These are phyloP conservation scores for Coenonympha glycerion DNA, from an alignment of 2,888 invertebrate species.

Conservation along the genomic window DNA sequence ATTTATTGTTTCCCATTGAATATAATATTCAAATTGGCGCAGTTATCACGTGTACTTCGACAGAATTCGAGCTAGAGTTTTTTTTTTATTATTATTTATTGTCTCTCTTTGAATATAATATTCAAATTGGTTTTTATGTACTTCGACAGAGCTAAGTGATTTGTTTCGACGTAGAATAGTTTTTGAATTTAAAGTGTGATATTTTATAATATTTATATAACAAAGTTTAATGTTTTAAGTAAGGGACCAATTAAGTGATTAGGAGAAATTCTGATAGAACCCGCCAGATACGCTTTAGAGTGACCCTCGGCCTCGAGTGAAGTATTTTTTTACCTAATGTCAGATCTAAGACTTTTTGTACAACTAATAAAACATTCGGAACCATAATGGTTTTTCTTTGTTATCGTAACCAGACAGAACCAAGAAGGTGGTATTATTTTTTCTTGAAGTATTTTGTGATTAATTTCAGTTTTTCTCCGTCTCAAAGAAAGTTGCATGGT, in stretches of 20 bases:
- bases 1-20: constrained; percentile 74
- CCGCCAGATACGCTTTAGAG: constrained; percentile 53
- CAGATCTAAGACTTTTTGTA: constrained; percentile 56
- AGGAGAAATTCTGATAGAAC: constrained; percentile 72
- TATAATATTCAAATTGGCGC: constrained; percentile 71
- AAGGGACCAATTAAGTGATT: constrained; percentile 75
- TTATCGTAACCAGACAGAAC: constrained; percentile 50
- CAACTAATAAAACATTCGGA: constrained; percentile 55
- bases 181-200: constrained; percentile 76
- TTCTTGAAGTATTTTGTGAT: constrained; percentile 27
- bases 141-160: constrained; percentile 71
- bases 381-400: constrained; percentile 56
- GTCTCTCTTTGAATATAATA: constrained; percentile 68
- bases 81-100: constrained; percentile 73
- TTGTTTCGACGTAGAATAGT: constrained; percentile 70
- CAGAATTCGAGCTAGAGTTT: constrained; percentile 40
- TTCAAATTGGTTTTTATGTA: constrained; percentile 73
- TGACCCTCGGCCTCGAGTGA: constrained; percentile 47
- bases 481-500: constrained; percentile 57
- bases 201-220: constrained; percentile 76
- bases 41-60: constrained; percentile 73
- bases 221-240: constrained; percentile 73
- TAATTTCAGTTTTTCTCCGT: constrained; percentile 67
- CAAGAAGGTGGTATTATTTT: constrained; percentile 47
- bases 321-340: constrained; percentile 53